Evolutionary conservation across 1,140 invertebrate genomes (phyloP).

Genomic region (Diorhabda carinulata): DNA sequence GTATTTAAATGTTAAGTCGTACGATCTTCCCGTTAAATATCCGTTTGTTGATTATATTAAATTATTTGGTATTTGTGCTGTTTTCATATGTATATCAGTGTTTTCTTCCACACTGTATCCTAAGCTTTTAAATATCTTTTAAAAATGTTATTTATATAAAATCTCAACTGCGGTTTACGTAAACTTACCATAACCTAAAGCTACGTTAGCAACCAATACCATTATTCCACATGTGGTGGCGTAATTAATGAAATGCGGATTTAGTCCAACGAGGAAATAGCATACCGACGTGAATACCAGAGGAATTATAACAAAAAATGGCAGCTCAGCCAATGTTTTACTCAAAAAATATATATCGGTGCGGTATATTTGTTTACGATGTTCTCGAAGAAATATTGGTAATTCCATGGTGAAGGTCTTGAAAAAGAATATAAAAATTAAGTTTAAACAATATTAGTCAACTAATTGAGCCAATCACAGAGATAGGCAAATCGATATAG

Average conservation of each 20-base stretch:
- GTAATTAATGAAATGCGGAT: conserved; percentile 67
- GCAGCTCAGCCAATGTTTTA: conserved; percentile 85
- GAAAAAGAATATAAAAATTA: conserved; percentile 31
- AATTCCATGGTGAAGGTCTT: conserved; percentile 90
- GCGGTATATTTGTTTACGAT: conserved; percentile 88
- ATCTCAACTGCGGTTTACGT: too few relatives aligned
- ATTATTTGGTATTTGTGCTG: too few relatives aligned
- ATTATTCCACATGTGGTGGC: conserved; percentile 70
- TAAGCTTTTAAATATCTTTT: too few relatives aligned
- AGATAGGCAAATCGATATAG: too few relatives aligned
- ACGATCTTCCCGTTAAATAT: too few relatives aligned
- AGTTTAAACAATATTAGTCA: neutral
- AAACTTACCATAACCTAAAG: conserved; percentile 82
- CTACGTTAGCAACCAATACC: conserved; percentile 82
- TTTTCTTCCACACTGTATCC: too few relatives aligned
- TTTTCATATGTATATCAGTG: too few relatives aligned
- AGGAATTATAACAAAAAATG: conserved; percentile 77
- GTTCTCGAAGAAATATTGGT: conserved; percentile 87
- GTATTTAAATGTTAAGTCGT: too few relatives aligned
- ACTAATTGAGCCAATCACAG: too few relatives aligned
- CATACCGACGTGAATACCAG: conserved; percentile 78
- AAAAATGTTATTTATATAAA: too few relatives aligned
- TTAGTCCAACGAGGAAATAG: conserved; percentile 86
- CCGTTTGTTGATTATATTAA: too few relatives aligned
- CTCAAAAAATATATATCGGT: conserved; percentile 90